Conservation (phyloP, 2,797 vertebrate species). For the Allobates femoralis region DNA sequence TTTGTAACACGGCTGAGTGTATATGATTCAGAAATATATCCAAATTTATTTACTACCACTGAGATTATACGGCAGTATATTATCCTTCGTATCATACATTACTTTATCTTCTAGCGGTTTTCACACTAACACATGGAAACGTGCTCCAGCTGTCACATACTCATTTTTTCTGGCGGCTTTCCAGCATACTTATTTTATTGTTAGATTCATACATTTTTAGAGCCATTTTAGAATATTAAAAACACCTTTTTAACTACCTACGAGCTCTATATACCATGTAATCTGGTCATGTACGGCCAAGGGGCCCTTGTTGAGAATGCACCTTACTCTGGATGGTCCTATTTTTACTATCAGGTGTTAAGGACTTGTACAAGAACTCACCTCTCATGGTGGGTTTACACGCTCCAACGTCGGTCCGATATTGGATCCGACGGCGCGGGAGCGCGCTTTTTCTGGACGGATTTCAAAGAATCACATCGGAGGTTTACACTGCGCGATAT, state of each 20-base stretch:
- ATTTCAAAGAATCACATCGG: no score
- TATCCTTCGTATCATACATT: constrained; percentile 30
- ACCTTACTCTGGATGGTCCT: background rate
- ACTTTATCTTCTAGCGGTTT: constrained; percentile 38
- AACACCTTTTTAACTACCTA: background rate
- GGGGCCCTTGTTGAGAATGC: background rate
- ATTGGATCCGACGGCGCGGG: no score
- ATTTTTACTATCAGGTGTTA: no score
- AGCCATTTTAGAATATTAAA: background rate
- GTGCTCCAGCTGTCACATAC: constrained; percentile 35
- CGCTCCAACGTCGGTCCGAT: no score
- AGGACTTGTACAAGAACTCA: no score
- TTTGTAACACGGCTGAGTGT: background rate
- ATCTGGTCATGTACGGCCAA: background rate
- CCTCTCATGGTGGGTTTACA: no score
- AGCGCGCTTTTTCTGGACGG: no score
- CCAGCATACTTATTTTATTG: constrained; percentile 20
- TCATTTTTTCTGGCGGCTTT: constrained; percentile 32
- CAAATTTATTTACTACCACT: constrained; percentile 30
- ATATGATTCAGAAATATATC: background rate
- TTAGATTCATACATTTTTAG: constrained; percentile 32
- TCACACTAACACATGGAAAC: constrained; percentile 42
- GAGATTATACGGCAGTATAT: constrained; percentile 30
- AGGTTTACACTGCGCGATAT: no score
- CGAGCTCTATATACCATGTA: background rate